A percentile compares a stretch with the other conserved stretches of the same genome.
phyloP scores from a whole-genome alignment of 2,888 invertebrate genomes.

The Busseola fusca region DNA sequence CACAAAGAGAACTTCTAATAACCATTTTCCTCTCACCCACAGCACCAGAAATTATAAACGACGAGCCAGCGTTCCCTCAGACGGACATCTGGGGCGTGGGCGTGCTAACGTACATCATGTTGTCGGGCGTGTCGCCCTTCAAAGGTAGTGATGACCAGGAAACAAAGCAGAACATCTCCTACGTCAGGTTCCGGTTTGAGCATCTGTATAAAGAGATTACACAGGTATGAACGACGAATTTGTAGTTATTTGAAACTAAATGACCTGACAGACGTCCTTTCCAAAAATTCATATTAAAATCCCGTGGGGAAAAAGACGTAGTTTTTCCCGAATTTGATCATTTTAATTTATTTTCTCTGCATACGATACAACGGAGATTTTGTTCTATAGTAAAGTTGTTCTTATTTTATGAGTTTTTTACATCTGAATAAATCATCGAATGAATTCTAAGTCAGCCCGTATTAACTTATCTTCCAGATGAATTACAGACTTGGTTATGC shows the following conservation, averaged over 20 bases:
- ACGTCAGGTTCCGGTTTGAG: conserved; percentile 97
- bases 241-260: neutral
- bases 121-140: conserved; percentile 98
- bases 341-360: too few species aligned
- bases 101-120: conserved; percentile 95
- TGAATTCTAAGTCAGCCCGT: too few species aligned
- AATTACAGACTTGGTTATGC: too few species aligned
- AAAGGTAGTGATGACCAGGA: conserved; percentile 94
- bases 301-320: too few species aligned
- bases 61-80: conserved; percentile 96
- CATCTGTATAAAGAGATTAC: conserved; percentile 98
- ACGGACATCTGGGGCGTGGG: conserved; percentile 99
- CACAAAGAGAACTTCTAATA: neutral
- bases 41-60: conserved; percentile 96
- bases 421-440: too few species aligned
- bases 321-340: neutral
- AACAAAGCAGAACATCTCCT: conserved; percentile 96
- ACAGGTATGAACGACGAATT: conserved; percentile 86
- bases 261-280: neutral
- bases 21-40: conserved; percentile 35
- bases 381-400: too few species aligned
- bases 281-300: neutral
- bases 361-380: too few species aligned
- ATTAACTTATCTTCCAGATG: too few species aligned
- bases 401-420: too few species aligned